phyloP scores from a whole-genome alignment of 2,113 vertebrate species.

The Sterrhoptilus dennistouni region DNA sequence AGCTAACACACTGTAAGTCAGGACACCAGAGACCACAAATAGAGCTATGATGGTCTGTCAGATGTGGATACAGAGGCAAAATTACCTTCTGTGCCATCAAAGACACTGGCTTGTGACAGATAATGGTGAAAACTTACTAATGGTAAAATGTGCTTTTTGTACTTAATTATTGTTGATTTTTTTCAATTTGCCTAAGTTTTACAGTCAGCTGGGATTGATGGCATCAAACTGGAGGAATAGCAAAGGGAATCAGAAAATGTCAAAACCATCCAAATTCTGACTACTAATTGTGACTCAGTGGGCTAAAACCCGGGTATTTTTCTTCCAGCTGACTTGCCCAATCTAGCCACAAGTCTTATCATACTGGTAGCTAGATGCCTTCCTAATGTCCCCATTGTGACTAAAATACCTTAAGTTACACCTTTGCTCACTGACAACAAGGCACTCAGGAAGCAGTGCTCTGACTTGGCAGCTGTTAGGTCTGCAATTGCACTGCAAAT shows the following conservation, averaged over 20 bases:
- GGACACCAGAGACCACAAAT: background rate
- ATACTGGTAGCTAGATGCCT: background rate
- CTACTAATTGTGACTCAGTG: background rate
- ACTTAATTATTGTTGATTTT: background rate
- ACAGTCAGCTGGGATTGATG: background rate
- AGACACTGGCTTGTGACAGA: background rate
- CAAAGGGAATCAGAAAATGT: background rate
- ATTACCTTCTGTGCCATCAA: background rate
- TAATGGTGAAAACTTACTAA: background rate
- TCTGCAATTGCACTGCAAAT: background rate
- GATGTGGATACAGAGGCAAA: background rate
- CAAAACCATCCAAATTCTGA: background rate
- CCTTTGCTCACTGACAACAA: background rate
- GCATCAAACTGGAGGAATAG: background rate
- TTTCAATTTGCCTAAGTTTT: background rate
- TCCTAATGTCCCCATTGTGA: background rate
- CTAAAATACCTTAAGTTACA: background rate
- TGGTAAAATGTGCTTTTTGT: background rate
- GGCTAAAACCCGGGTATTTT: background rate
- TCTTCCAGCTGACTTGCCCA: background rate
- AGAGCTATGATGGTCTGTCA: background rate
- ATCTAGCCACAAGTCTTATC: background rate
- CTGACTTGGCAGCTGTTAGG: background rate
- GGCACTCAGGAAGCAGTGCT: background rate
- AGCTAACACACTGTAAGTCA: background rate